phyloP scores from a whole-genome alignment of 2,888 invertebrate species.

The Camponotus fellah region DNA sequence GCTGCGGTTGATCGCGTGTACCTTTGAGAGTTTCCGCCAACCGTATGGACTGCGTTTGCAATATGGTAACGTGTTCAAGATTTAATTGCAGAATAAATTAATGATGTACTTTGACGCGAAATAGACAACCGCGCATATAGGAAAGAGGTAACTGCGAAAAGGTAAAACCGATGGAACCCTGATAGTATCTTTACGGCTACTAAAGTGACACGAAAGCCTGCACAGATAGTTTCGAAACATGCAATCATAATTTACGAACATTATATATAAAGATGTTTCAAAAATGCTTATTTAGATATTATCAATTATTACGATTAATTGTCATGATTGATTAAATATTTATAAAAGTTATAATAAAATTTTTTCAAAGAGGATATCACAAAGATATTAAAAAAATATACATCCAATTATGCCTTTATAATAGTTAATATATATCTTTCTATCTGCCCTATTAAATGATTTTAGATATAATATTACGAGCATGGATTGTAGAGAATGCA shows the following conservation, averaged over 20 bases:
- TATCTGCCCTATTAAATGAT: background rate
- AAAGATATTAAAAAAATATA: background rate
- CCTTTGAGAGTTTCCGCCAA: conserved; percentile 45
- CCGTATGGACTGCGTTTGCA: conserved; percentile 17
- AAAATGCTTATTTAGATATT: background rate
- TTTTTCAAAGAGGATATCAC: background rate
- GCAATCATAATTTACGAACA: conserved; percentile 20
- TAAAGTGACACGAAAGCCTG: conserved; percentile 18
- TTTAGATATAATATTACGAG: background rate
- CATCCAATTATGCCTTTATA: background rate
- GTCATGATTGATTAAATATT: background rate
- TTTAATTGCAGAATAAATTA: conserved; percentile 54
- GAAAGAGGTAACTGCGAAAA: conserved; percentile 9
- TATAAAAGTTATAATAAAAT: background rate
- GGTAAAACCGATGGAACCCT: background rate
- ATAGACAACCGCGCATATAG: conserved; percentile 2
- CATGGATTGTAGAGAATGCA: background rate
- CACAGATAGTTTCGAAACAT: conserved; percentile 9
- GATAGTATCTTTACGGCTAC: conserved; percentile 12
- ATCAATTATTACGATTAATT: background rate
- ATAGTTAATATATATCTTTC: background rate
- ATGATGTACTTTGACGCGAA: conserved; percentile 34
- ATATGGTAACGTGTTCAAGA: conserved; percentile 12
- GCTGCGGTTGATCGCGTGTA: conserved; percentile 41
- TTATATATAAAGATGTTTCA: background rate